Percentiles rank a stretch among this genome's conserved stretches.
Evolutionary conservation across 1,140 invertebrate species (phyloP).

Genomic region (Mya arenaria): DNA sequence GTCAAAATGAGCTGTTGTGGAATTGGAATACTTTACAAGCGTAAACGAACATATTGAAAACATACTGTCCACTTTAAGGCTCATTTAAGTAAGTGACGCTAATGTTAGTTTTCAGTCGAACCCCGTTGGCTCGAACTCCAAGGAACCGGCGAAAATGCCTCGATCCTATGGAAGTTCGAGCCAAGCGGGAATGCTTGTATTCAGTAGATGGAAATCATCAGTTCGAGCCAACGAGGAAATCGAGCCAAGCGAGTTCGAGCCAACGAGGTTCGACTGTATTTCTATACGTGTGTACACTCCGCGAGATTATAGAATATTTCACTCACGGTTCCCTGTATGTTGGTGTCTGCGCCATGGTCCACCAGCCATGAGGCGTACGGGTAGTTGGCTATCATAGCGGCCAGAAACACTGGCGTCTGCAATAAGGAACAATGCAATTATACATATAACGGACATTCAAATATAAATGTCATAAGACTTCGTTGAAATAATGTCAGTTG

Average conservation of each 20-base stretch:
- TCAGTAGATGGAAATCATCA: background rate
- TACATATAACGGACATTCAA: too few species aligned
- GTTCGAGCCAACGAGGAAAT: background rate
- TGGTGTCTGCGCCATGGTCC: conserved; percentile 40
- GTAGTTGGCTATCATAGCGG: conserved; percentile 4
- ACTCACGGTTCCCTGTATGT: conserved; percentile 51
- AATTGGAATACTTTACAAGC: too few species aligned
- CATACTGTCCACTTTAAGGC: too few species aligned
- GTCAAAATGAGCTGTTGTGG: too few species aligned
- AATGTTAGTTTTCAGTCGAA: too few species aligned
- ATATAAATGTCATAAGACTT: too few species aligned
- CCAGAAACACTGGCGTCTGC: conserved; percentile 44
- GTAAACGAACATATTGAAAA: too few species aligned
- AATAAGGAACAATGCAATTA: background rate
- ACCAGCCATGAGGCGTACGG: conserved; percentile 17
- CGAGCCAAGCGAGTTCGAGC: background rate
- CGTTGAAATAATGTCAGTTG: too few species aligned
- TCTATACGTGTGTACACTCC: background rate
- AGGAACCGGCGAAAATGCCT: too few species aligned
- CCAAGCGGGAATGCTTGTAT: background rate
- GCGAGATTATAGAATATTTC: background rate
- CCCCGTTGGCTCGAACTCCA: background rate
- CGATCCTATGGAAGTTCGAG: too few species aligned
- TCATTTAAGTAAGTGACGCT: too few species aligned
- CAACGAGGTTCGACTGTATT: background rate